Evolutionary conservation across 2,113 vertebrate species (phyloP), one percentile per base, ranked within the genome.

Genomic region (Ptilonorhynchus violaceus): DNA sequence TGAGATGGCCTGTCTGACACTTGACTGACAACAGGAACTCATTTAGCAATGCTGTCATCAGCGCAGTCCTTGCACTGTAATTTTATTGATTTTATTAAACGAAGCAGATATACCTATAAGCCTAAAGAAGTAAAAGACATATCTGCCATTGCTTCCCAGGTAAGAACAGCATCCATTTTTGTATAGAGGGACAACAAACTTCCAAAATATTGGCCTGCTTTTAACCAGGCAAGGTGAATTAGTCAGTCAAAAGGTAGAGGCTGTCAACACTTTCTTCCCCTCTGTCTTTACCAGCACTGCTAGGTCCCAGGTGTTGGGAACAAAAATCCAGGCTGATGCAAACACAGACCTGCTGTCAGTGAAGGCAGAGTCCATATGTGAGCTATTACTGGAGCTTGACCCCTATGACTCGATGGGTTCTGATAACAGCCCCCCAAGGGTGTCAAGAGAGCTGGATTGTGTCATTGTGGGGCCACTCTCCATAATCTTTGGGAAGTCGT

Each of bases 381-480:
- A 74, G 24, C 19, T 55, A 14, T n/a, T 49, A 33, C 10, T 63
- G 35, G 42, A 64, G 17, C 37, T 31, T 63, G 63, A 76, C 31
- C 28, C 17, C 10, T n/a, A 3, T 30, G 41, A 31, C 33, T 27
- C 0, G 0, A 46, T 21, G 24, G 63, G 8, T 11, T 19, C 23
- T 63, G 33, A 35, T 3, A 5, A 18, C 39, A 25, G 22, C 6
- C 13, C 17, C 31, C 7, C 1, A 0, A 50, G 13, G 20, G 7
- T 21, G 11, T 53, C 41, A 31, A 47, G n/a, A 31, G 41, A 75
- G 15, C 28, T 75, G 15, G 5, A 35, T 58, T 15, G 16, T 41
- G 42, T 75, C 24, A 20, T 24, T 13, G 24, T 85, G 20, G 58
- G 52, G 16, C 20, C 52, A 30, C 20, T 42, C 66, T 23, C 35